These are phyloP conservation scores for Macaria liturata DNA, from an alignment of 2,888 invertebrate species.

Conservation along the genomic window DNA sequence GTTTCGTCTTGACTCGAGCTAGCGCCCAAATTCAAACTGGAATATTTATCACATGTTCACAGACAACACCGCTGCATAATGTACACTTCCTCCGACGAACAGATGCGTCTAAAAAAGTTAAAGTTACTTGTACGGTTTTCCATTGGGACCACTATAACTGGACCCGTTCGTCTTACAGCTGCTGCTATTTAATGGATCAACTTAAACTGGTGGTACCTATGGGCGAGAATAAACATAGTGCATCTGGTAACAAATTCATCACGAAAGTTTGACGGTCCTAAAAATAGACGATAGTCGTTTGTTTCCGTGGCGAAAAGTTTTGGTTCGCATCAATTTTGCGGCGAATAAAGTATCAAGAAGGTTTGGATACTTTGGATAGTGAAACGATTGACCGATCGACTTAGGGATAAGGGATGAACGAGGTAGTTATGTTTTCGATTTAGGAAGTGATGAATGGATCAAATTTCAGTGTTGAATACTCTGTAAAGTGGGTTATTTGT, in stretches of 20 bases:
- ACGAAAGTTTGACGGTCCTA: slow-evolving; percentile 16
- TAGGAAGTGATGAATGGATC: no score
- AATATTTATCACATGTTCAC: slow-evolving; percentile 19
- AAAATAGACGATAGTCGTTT: slow-evolving; percentile 21
- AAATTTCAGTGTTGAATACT: no score
- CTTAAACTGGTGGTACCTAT: slow-evolving; percentile 15
- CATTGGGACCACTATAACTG: slow-evolving; percentile 16
- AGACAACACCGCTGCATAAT: slow-evolving; percentile 18
- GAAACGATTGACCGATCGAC: slow-evolving; percentile 20
- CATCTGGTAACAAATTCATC: slow-evolving; percentile 17
- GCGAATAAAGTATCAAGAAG: slow-evolving; percentile 13
- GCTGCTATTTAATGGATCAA: slow-evolving; percentile 19
- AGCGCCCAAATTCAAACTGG: slow-evolving; percentile 12
- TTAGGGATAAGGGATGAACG: not conserved
- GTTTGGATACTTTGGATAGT: slow-evolving; percentile 15
- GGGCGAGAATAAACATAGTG: slow-evolving; percentile 9
- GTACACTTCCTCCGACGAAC: slow-evolving; percentile 15
- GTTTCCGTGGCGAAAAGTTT: slow-evolving; percentile 16
- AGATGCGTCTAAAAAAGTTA: slow-evolving; percentile 23
- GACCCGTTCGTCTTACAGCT: slow-evolving; percentile 6
- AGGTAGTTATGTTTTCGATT: no score
- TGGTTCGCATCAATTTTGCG: slow-evolving; percentile 21
- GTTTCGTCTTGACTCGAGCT: not conserved
- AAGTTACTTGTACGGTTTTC: slow-evolving; percentile 13
- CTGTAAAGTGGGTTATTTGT: no score